Evolutionary conservation across 2,888 invertebrate genomes (phyloP).

Genomic region (Orthosia gracilis): DNA sequence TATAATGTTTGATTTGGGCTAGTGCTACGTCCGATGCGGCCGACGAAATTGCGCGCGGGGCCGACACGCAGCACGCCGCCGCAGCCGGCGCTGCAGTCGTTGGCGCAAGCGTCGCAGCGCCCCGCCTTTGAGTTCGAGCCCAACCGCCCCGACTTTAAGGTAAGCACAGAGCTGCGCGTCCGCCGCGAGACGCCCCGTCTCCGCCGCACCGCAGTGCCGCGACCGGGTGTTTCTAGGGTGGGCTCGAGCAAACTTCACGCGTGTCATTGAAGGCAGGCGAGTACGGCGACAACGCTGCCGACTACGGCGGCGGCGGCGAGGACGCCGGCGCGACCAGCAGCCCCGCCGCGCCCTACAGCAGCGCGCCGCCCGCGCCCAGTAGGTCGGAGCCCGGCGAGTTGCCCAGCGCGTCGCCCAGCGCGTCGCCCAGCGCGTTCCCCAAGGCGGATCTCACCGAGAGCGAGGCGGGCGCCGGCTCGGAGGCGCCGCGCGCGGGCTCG

Average conservation of each 20-base stretch:
- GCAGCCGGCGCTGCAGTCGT: slow-evolving; percentile 4
- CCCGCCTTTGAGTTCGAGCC: slow-evolving; percentile 78
- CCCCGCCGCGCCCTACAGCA: slow-evolving; percentile 11
- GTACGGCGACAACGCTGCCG: slow-evolving; percentile 84
- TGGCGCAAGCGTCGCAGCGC: slow-evolving; percentile 34
- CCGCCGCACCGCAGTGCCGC: slow-evolving; percentile 56
- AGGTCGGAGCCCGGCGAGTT: background rate
- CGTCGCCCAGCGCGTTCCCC: too few relatives aligned
- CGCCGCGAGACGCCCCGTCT: slow-evolving; percentile 50
- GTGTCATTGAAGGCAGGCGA: slow-evolving; percentile 82
- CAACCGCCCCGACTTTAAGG: slow-evolving; percentile 84
- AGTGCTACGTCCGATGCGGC: slow-evolving; percentile 8
- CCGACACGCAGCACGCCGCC: slow-evolving; percentile 17
- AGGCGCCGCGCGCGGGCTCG: slow-evolving; percentile 9
- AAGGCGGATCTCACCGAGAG: too few relatives aligned
- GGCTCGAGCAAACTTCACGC: slow-evolving; percentile 67
- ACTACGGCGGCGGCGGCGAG: slow-evolving; percentile 75
- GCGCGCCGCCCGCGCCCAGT: slow-evolving; percentile 1
- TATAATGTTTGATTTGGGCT: background rate
- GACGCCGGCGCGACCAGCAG: slow-evolving; percentile 54
- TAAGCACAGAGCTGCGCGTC: slow-evolving; percentile 68
- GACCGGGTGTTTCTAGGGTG: slow-evolving; percentile 66
- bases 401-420: background rate
- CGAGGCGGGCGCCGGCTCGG: too few relatives aligned
- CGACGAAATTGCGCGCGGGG: background rate